Percentiles rank a stretch among this genome's conserved stretches.
These are phyloP conservation scores for Sebastes ruberrimus DNA, from an alignment of 2,797 vertebrate species.

Conservation along the genomic window DNA sequence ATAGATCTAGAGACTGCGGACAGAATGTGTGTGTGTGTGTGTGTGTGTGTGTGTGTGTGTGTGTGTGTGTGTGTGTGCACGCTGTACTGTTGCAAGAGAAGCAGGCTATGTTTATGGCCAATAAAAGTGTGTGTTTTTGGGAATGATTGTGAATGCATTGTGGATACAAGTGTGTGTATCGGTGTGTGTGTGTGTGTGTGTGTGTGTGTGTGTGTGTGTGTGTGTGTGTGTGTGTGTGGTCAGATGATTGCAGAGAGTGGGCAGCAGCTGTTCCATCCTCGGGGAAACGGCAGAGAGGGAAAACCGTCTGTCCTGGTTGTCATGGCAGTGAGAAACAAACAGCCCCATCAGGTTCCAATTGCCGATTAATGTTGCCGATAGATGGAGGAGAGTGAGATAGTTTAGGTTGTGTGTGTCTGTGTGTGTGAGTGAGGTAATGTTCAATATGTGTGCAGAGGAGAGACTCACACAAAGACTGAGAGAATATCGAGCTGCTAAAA, in stretches of 20 bases:
- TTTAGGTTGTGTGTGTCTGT: conserved; percentile 2
- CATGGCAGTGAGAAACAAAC: conserved; percentile 74
- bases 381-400: conserved; percentile 36
- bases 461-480: background rate
- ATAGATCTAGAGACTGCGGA: conserved; percentile 60
- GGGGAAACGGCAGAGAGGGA: conserved; percentile 44
- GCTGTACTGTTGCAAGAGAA: background rate
- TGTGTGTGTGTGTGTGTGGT: conserved; percentile 29
- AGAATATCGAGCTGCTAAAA: background rate
- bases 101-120: conserved; percentile 28
- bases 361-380: conserved; percentile 60
- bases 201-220: too few species aligned
- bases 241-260: conserved; percentile 38
- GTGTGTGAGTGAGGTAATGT: background rate
- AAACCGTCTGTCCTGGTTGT: conserved; percentile 64
- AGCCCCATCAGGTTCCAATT: conserved; percentile 63
- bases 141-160: background rate
- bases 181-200: conserved; percentile 12
- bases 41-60: background rate
- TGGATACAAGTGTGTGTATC: background rate
- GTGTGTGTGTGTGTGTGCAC: background rate
- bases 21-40: background rate
- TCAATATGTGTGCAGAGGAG: background rate
- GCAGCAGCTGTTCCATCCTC: conserved; percentile 67
- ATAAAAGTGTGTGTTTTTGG: conserved; percentile 4